phyloP scores from a whole-genome alignment of 2,888 invertebrate genomes.

The Chrysomela aeneicollis region DNA sequence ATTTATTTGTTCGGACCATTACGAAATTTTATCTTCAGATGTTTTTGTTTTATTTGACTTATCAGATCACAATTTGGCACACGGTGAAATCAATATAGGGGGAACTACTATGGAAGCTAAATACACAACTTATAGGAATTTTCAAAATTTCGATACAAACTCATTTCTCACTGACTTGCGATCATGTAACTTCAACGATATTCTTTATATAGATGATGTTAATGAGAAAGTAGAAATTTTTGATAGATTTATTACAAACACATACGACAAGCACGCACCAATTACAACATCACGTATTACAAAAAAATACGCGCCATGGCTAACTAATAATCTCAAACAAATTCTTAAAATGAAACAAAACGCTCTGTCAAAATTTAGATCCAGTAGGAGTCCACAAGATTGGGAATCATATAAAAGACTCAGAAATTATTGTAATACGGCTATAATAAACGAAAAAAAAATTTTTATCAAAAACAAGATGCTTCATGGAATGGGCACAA shows the following conservation, averaged over 20 bases:
- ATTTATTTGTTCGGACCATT: slow-evolving; percentile 4
- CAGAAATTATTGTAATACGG: slow-evolving; percentile 5
- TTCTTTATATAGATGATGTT: slow-evolving; percentile 11
- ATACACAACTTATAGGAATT: neutral
- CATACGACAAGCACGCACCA: neutral
- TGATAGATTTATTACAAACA: slow-evolving; percentile 5
- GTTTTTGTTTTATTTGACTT: slow-evolving; percentile 7
- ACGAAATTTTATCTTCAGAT: slow-evolving; percentile 1
- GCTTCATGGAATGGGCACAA: slow-evolving; percentile 4
- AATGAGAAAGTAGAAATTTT: slow-evolving; percentile 6
- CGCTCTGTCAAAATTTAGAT: slow-evolving; percentile 7
- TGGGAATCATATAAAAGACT: slow-evolving; percentile 5
- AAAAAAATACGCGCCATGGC: slow-evolving; percentile 8
- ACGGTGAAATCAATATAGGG: neutral
- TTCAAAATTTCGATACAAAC: neutral
- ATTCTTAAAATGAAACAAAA: slow-evolving; percentile 7
- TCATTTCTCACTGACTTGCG: slow-evolving; percentile 8
- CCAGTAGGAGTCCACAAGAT: slow-evolving; percentile 7
- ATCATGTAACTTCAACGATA: slow-evolving; percentile 3
- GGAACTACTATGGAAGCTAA: neutral
- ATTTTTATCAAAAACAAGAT: neutral
- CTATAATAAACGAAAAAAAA: slow-evolving; percentile 4
- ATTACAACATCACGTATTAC: slow-evolving; percentile 1
- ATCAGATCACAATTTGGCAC: slow-evolving; percentile 1
- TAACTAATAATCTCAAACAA: slow-evolving; percentile 8